Percentiles rank a stretch among this genome's conserved stretches.
Evolutionary conservation across 53 echinoderm and acorn worm species (phyloP).

Genomic region (Hippasteria phrygiana): DNA sequence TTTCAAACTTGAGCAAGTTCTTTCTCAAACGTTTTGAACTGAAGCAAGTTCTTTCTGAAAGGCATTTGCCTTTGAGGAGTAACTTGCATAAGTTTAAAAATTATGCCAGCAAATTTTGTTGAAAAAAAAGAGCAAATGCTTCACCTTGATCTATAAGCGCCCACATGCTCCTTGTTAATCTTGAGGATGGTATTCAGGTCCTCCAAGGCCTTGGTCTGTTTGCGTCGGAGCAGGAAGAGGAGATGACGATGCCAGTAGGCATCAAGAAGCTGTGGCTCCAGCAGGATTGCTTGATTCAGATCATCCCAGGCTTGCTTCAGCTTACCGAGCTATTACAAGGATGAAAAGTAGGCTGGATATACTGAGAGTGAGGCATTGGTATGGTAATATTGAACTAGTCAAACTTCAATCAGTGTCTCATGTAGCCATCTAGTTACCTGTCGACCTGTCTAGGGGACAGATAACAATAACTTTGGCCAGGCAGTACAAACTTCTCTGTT

Average conservation of each 20-base stretch:
- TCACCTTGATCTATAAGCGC: constrained; percentile 97
- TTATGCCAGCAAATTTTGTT: too few species aligned
- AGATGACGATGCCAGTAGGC: constrained; percentile 99
- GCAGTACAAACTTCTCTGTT: too few species aligned
- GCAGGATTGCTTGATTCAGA: constrained; percentile 84
- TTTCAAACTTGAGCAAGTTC: too few species aligned
- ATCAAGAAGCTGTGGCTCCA: constrained; percentile 92
- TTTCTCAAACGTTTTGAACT: too few species aligned
- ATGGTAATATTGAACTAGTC: too few species aligned
- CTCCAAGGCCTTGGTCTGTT: constrained; percentile 90
- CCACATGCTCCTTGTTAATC: constrained; percentile 97
- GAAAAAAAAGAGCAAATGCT: neutral
- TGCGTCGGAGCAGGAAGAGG: constrained; percentile 86
- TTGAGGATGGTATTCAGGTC: constrained; percentile 93
- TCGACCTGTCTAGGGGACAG: too few species aligned
- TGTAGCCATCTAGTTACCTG: too few species aligned
- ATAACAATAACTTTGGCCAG: too few species aligned
- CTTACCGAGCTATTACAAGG: constrained; percentile 79
- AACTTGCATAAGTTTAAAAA: too few species aligned
- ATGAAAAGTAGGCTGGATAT: neutral
- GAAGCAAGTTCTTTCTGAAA: too few species aligned
- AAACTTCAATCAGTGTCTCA: neutral
- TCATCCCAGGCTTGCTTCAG: constrained; percentile 96
- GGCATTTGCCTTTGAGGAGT: too few species aligned
- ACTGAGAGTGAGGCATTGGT: too few species aligned